These are phyloP conservation scores for Thamnophis sirtalis DNA, from an alignment of 2,113 vertebrate species.

Conservation along the genomic window DNA sequence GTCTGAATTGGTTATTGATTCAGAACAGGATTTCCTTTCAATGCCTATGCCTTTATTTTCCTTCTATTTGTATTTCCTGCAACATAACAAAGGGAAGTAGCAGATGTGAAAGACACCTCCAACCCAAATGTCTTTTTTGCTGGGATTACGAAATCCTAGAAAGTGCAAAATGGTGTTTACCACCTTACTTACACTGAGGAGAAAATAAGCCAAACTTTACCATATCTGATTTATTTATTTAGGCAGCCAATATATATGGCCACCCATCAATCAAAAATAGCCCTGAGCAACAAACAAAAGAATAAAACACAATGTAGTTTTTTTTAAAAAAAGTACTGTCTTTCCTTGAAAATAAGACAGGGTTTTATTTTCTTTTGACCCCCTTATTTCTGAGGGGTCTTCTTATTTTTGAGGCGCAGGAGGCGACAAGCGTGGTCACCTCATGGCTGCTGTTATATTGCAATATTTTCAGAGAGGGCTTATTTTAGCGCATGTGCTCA, in stretches of 20 bases:
- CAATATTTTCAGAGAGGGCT: no score
- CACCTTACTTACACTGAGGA: neutral
- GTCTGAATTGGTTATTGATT: neutral
- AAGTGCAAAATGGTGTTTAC: neutral
- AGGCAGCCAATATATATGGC: neutral
- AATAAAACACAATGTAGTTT: neutral
- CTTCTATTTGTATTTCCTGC: no score
- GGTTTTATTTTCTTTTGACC: no score
- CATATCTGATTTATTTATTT: neutral
- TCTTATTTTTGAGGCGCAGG: no score
- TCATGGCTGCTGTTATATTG: no score
- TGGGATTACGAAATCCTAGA: neutral
- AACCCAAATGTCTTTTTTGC: neutral
- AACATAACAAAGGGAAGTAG: neutral
- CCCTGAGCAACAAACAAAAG: neutral
- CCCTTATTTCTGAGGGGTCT: no score
- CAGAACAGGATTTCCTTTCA: neutral
- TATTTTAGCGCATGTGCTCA: no score
- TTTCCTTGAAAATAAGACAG: no score
- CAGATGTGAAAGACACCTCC: neutral
- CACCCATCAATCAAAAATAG: neutral
- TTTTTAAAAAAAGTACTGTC: neutral
- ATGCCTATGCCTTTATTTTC: neutral
- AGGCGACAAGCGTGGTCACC: no score
- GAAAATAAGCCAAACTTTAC: neutral